Base-by-base conservation (phyloP, 2,797 vertebrate species). In the Limnodromus scolopaceus region DNA sequence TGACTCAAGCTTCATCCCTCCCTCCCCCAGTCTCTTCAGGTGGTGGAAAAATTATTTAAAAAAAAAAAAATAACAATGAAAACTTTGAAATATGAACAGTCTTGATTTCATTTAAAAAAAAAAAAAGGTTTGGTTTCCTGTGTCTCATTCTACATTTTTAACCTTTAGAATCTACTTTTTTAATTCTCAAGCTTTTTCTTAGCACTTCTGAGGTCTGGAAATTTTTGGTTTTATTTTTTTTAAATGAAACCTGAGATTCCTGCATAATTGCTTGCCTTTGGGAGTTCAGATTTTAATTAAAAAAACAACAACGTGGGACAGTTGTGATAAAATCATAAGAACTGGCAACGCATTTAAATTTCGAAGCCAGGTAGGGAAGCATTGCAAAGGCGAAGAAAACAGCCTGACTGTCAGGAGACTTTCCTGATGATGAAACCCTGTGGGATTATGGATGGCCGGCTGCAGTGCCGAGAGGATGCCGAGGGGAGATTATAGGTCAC, bases 211-310 rank as follows among this genome's bases (percentile, higher is more conserved):
- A 64, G 13, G 22, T 27, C 13, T 92, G 20, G 30, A 78, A 20
- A 18, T 18, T 12, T 27, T 60, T 15, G 23, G 16, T 20, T 48
- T 49, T 20, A 7, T 39, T 82, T 36, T 83, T 39, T 77, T 63
- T 9, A 7, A 83, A 41, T 64, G 45, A 85, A 91, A 49, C 39
- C 23, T 57, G 55, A 55, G 39, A 74, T 80, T 91, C 36, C 13
- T 72, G 23, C 8, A 30, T 41, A 84, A 76, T 61, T 63, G 8
- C 30, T 87, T 84, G 48, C 36, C 36, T 89, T 82, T 32, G 17
- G 54, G 83, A 92, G 49, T 68, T 84, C 22, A 55, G n/a, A 25
- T 65, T 82, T 92, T 32, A 92, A 91, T 90, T 84, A 13, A 76
- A 63, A 53, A 48, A 48, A 46, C 5, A 51, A 7, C 9, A 79